Conservation (phyloP, 2,797 vertebrate genomes). For the Huso huso region DNA sequence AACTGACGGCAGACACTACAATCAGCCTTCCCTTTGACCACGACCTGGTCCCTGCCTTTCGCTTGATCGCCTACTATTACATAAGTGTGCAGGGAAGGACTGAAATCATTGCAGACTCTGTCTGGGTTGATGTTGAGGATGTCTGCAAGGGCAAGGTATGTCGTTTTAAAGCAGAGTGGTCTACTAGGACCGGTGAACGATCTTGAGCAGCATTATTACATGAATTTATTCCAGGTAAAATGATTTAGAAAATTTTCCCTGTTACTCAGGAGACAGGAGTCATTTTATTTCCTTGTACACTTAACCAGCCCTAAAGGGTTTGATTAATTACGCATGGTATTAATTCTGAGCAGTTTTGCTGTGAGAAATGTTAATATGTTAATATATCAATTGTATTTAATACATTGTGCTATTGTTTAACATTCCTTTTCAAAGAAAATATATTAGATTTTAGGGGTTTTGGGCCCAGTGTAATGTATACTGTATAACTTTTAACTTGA, state of each 20-base stretch:
- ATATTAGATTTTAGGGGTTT: too few relatives aligned
- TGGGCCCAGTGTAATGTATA: neutral
- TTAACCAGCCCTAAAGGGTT: neutral
- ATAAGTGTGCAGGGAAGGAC: accelerated
- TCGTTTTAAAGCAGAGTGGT: neutral
- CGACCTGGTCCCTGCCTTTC: slow-evolving; percentile 49
- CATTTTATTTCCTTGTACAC: neutral
- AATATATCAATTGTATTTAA: too few relatives aligned
- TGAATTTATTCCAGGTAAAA: neutral
- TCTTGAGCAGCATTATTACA: too few relatives aligned
- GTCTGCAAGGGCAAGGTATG: slow-evolving; percentile 52
- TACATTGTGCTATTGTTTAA: too few relatives aligned
- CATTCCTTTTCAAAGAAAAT: too few relatives aligned
- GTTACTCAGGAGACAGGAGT: neutral
- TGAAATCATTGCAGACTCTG: slow-evolving; percentile 45
- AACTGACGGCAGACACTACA: slow-evolving; percentile 32
- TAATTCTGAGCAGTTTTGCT: too few relatives aligned
- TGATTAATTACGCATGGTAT: neutral
- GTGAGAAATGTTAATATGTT: too few relatives aligned
- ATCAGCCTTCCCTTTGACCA: slow-evolving; percentile 33
- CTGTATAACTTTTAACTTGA: slow-evolving; percentile 17
- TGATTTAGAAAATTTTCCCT: neutral
- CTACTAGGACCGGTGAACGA: too few relatives aligned
- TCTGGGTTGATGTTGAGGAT: slow-evolving; percentile 49
- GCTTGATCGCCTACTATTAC: slow-evolving; percentile 53